These are phyloP conservation scores for Pseudoatta argentina DNA, from an alignment of 1,140 invertebrate genomes.

Conservation along the genomic window DNA sequence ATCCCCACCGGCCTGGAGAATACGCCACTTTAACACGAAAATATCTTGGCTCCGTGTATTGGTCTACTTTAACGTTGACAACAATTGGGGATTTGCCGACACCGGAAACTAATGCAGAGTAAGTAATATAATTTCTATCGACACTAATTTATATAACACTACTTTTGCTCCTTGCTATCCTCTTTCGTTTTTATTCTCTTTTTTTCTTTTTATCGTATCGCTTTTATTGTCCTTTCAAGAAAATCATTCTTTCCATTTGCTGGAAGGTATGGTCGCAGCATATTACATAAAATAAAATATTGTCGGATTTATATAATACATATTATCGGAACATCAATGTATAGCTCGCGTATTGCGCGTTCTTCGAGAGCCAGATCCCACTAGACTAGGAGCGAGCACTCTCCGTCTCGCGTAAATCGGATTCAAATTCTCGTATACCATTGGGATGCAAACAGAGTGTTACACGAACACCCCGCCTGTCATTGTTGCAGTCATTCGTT, in stretches of 20 bases:
- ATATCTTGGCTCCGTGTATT: conserved; percentile 97
- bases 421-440: conserved; percentile 23
- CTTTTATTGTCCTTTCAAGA: too few relatives aligned
- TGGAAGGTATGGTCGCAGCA: too few relatives aligned
- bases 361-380: too few relatives aligned
- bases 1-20: conserved; percentile 94
- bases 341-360: too few relatives aligned
- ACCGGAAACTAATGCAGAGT: conserved; percentile 98
- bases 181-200: conserved; percentile 16
- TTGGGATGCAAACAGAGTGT: neutral
- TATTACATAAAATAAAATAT: too few relatives aligned
- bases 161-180: conserved; percentile 30
- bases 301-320: too few relatives aligned
- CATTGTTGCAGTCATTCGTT: conserved; percentile 5
- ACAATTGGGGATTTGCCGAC: conserved; percentile 98
- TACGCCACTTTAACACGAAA: conserved; percentile 95
- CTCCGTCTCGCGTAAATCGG: neutral
- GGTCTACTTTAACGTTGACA: conserved; percentile 98
- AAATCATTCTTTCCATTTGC: too few relatives aligned
- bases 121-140: conserved; percentile 87
- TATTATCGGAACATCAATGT: too few relatives aligned
- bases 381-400: neutral
- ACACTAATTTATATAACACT: conserved; percentile 1
- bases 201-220: neutral
- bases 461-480: neutral